Base-by-base conservation (phyloP, 2,797 vertebrate genomes). In the Enteromius radiatus region DNA sequence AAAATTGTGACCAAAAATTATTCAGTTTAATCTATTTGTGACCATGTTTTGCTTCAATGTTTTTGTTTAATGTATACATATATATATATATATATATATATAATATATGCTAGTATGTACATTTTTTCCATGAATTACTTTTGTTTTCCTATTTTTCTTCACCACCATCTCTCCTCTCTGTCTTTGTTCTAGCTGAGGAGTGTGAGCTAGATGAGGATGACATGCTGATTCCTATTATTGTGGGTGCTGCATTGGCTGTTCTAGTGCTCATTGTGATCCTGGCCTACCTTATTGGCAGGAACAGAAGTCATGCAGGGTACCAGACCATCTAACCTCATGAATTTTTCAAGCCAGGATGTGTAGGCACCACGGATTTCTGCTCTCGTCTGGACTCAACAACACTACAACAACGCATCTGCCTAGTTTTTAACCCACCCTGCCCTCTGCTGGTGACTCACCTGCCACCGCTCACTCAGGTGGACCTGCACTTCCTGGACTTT, bases 241-340 rank as follows among this genome's bases (percentile, higher is more conserved):
- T 99, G 10, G 98, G 98, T 47, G 97, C 96, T 36, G 97, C 97
- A 45, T 92, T 99, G 49, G 98, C 97, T 0, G 96, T 96, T 76
- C 96, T 99, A 2, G 97, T 99, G 87, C 94, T 98, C 33, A 93
- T 99, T 19, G 97, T 99, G 71, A 94, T 99, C 84, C 90, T 99
- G 80, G 98, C 98, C 74, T 99, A 99, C 93, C 95, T 99, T 88
- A 97, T 99, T 36, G 98, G 98, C 89, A 95, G 97, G 85, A 99
- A 96, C 95, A 95, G 97, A 92, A 99, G 97, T 92, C 98, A 99
- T 4, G 97, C 97, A 1, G 98, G 98, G 89, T 99, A 99, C 92
- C 98, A 99, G 91, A 98, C 97, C 80, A 99, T 99, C 91, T 99
- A 95, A 97, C 14, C 78, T 76, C 68, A 7, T 43, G 9, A 45